A percentile compares a stretch with the other conserved stretches of the same genome.
Evolutionary conservation across 1,140 invertebrate species (phyloP).

Genomic region (Thalassaphorura encarpata): DNA sequence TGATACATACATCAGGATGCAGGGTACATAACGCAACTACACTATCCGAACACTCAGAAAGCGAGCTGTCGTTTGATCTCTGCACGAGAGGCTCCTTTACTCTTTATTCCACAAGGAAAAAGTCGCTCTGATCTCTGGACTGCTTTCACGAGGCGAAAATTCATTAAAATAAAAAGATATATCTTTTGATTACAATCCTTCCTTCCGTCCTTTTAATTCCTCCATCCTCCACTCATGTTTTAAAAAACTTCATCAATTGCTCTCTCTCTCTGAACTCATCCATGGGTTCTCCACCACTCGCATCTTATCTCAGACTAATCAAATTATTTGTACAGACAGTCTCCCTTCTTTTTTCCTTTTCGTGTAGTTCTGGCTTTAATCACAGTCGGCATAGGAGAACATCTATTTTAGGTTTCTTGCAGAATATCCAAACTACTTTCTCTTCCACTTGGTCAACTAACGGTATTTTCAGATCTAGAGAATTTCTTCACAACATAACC

Average conservation of each 20-base stretch:
- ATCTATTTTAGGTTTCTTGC: no score
- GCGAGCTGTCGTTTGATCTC: slow-evolving; percentile 30
- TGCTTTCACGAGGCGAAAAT: slow-evolving; percentile 29
- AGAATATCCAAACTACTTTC: no score
- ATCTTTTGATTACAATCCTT: slow-evolving; percentile 34
- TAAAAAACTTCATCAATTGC: slow-evolving; percentile 32
- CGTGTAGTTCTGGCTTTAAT: no score
- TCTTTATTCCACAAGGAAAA: slow-evolving; percentile 18
- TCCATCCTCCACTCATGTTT: slow-evolving; percentile 29
- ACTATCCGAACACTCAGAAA: no score
- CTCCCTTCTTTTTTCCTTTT: no score
- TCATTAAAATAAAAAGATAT: slow-evolving; percentile 35
- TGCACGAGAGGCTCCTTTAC: background rate
- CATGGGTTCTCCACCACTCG: background rate
- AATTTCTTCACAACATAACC: no score
- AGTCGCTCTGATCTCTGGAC: slow-evolving; percentile 18
- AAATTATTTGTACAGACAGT: slow-evolving; percentile 29
- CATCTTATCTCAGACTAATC: slow-evolving; percentile 16
- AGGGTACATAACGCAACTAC: no score
- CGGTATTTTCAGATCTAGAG: no score
- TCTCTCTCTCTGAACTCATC: slow-evolving; percentile 3
- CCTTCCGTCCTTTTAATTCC: slow-evolving; percentile 32
- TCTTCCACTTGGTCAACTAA: no score
- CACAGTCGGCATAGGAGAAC: no score
- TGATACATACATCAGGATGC: no score